Conservation (phyloP, 2,888 invertebrate species). For the Athripsodes cinereus region DNA sequence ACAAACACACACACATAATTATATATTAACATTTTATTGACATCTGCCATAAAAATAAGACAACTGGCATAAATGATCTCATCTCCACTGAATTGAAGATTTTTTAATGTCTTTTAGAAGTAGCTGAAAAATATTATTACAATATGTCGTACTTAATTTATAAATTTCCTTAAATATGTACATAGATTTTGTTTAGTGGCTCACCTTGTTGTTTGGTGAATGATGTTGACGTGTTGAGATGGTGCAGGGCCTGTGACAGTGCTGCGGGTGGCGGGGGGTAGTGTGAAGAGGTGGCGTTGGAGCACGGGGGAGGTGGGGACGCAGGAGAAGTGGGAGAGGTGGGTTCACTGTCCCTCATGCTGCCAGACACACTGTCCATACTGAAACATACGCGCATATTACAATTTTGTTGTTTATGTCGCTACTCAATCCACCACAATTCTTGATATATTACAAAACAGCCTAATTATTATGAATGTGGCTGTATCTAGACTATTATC, state of each 20-base stretch:
- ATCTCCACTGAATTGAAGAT: too few species aligned
- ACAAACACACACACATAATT: background rate
- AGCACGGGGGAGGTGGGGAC: constrained; percentile 48
- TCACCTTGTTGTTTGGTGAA: background rate
- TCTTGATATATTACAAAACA: background rate
- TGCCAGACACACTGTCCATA: constrained; percentile 91
- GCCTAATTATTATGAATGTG: background rate
- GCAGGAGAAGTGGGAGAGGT: constrained; percentile 81
- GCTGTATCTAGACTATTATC: too few species aligned
- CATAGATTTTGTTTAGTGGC: too few species aligned
- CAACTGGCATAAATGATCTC: too few species aligned
- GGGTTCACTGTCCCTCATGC: constrained; percentile 86
- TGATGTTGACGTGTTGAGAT: constrained; percentile 28
- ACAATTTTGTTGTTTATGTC: too few species aligned
- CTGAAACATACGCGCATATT: constrained; percentile 38
- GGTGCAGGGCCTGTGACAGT: constrained; percentile 36
- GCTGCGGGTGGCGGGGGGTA: constrained; percentile 35
- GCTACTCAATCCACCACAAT: too few species aligned
- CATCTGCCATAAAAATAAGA: too few species aligned
- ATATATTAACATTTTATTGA: background rate
- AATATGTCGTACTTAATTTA: too few species aligned
- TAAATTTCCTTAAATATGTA: too few species aligned
- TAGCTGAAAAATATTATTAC: too few species aligned
- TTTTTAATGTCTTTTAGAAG: too few species aligned
- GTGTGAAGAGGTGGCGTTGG: too few species aligned